Evolutionary conservation across 2,797 vertebrate genomes (phyloP), one percentile per base, ranked within the genome.

Genomic region (Percopsis omiscomaycus): DNA sequence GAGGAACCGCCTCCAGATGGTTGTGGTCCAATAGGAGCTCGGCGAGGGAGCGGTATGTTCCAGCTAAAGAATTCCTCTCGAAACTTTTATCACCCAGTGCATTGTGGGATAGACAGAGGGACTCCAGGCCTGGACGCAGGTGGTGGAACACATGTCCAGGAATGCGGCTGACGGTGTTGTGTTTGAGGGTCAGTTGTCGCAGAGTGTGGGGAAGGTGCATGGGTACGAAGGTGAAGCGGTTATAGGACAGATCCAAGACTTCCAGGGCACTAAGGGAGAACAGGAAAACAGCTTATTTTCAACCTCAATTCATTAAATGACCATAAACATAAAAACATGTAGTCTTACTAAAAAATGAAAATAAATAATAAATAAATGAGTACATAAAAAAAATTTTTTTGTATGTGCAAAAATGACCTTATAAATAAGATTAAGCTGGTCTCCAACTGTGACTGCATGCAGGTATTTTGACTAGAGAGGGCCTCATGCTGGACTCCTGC

Each of bases 21-120:
- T 94, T 94, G 85, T 93, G 84, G 81, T 94, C 92, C 69, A 96
- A 66, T 2, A 89, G 80, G 46, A 95, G 91, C 82, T 93, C 92
- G 0, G 37, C 55, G 42, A 95, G 87, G 0, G 93, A 93, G 62
- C 85, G 71, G 72, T 83, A 90, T 1, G 90, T 88, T 4, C 94
- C 93, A 1, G 91, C 85, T 66, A 95, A 94, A 42, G 94, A 91
- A 5, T 79, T 42, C 0, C 64, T 50, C 0, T 86, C 86, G 4
- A 92, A 5, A 0, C 90, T 79, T 0, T 89, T 69, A 0, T 88
- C 74, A 1, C 37, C 67, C 68, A 94, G 64, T 22, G 61, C 68
- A 57, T 94, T 95, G 82, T 93, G 85, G 64, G 94, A 94, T 4
- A 94, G 90, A 29, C 68, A 44, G 47, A 94, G 90, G 22, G 87